Evolutionary conservation across 2,113 vertebrate genomes (phyloP).

Genomic region (Stegastes partitus): DNA sequence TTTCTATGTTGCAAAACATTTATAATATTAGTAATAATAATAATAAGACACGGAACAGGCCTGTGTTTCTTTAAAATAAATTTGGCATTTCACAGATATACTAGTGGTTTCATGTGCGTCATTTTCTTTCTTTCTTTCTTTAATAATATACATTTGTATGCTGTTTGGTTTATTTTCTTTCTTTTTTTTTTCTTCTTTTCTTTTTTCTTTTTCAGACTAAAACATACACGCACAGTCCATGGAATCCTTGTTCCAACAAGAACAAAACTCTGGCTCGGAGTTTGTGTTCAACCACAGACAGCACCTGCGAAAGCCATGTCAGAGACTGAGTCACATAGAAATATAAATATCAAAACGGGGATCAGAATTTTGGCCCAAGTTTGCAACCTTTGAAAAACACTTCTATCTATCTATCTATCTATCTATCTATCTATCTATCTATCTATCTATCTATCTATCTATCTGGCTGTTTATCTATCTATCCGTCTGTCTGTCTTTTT

Average conservation of each 20-base stretch:
- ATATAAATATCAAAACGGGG: constrained; percentile 24
- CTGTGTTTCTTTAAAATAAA: too few species aligned
- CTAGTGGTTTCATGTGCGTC: too few species aligned
- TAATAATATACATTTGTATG: too few species aligned
- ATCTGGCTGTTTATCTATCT: constrained; percentile 26
- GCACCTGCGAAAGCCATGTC: constrained; percentile 49
- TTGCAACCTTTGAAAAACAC: background rate
- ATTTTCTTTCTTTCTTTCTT: too few species aligned
- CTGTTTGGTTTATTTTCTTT: background rate
- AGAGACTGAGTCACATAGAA: constrained; percentile 34
- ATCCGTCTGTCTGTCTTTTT: constrained; percentile 33
- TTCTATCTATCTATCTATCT: too few species aligned
- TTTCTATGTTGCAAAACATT: too few species aligned
- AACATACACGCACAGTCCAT: too few species aligned
- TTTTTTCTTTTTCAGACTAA: background rate
- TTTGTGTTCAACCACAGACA: constrained; percentile 62
- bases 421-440: too few species aligned
- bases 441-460: too few species aligned
- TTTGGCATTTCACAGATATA: too few species aligned
- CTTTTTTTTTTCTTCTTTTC: background rate
- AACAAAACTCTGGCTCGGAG: constrained; percentile 61
- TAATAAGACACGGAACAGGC: too few species aligned
- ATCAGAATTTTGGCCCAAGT: background rate
- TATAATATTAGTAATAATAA: too few species aligned
- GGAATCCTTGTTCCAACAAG: constrained; percentile 47